Base-by-base conservation (phyloP, 2,888 invertebrate genomes). In the Scaptomyza polygonia region DNA sequence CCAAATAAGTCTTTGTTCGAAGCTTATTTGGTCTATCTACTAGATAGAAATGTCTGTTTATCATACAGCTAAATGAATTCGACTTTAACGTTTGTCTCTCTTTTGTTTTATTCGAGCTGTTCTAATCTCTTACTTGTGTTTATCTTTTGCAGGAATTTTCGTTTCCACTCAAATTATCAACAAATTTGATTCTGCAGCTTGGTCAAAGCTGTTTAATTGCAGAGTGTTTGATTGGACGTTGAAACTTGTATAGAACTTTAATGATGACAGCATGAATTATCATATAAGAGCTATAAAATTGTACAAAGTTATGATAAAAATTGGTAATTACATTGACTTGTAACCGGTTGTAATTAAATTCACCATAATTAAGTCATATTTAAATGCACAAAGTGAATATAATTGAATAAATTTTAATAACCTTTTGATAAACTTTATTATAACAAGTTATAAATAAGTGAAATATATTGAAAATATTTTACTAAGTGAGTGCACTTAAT, bases 151-250 rank as follows among this genome's bases (percentile, higher is more conserved):
- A 91, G 90, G 91, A 91, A 82, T 92, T 90, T 79, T 79, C 90
- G 75, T 91, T 91, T 88, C 91, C 91, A 69, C 92, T 92, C 90
- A 83, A 91, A 85, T 81, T 92, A 81, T 91, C 91, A 64, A 92
- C 91, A 86, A 89, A 92, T 84, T 81, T 91, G 67, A 92, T 91
- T 81, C 83, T 92, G 83, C 91, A 91, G 69, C 91, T 83, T 91
- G 68, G 91, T 90, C 74, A 90, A 89, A 86, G n/a, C 88, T 91
- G 67, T 77, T 91, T 7, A 21, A 25, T 14, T 29, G 14, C 6
- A 11, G 21, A 25, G n/a, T n/a, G n/a, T 9, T 9, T 14, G 21
- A 81, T 88, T 89, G 73, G 91, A 91, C 91, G 67, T 87, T 89
- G 72, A 91, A 87, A 77, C 92, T 91, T 14, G n/a, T 30, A 14